Base-by-base conservation (phyloP, 2,888 invertebrate species). In the Microplitis deprimator region DNA sequence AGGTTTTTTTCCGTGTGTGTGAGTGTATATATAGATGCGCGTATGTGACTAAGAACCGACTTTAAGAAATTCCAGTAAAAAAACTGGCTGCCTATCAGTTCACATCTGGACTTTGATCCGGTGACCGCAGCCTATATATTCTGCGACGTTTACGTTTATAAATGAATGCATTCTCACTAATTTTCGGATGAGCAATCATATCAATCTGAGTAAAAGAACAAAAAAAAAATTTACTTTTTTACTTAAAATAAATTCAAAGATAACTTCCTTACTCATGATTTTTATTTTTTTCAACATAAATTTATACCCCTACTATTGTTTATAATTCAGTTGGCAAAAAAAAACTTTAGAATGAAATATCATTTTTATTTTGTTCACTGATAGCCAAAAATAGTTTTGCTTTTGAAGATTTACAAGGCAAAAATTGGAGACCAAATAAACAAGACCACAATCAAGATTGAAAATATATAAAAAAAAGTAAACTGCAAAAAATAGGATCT, bases 31-130 rank as follows among this genome's bases (percentile, higher is more conserved):
- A 29, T 29, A 3, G 29, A 29, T 4, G 4, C 29, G 29, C 29
- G 29, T 29, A 29, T 65, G 73, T 73, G 73, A 39, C 39, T 7
- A 38, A 20, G 41, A 62, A 2, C 17, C 29, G 50, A 6, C 40
- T 50, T 17, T 41, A 67, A 29, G 39, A 40, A 68, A 67, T 73
- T 73, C 39, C 73, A 73, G n/a, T 40, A n/a, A 50, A 65, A 29
- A 72, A n/a, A 73, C 73, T 65, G 67, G 39, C 16, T 61, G n/a
- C 65, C 59, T 67, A 73, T 73, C 73, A 65, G 67, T 65, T 67
- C 38, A 65, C 67, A 73, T 59, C 67, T 73, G 50, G 73, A 59
- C 65, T 73, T 73, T 59, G 73, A 73, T 67, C 40, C 20, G 73
- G 64, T 70, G 64, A 73, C 65, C 64, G 20, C n/a, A 29, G 65